These are phyloP conservation scores for Arctocebus calabarensis DNA, from an alignment of 2,797 vertebrate genomes.

Conservation along the genomic window DNA sequence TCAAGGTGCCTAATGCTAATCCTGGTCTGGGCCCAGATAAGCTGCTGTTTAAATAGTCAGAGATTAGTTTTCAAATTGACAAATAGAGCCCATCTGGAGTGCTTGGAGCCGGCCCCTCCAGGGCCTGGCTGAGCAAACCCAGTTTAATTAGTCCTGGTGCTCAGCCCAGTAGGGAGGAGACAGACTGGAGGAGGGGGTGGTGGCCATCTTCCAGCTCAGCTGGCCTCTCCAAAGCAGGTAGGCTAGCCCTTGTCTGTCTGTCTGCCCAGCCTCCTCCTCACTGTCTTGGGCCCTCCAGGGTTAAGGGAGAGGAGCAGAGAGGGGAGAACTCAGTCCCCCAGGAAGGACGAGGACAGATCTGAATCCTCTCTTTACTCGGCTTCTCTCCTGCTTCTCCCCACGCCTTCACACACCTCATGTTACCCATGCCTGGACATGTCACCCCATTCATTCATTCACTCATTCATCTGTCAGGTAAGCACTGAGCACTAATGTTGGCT, in stretches of 20 bases:
- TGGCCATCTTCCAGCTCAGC: neutral
- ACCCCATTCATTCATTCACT: too few relatives aligned
- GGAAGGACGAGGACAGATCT: neutral
- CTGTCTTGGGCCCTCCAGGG: neutral
- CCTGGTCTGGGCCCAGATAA: slow-evolving; percentile 69
- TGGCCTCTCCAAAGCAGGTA: neutral
- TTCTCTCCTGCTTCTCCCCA: neutral
- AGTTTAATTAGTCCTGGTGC: slow-evolving; percentile 77
- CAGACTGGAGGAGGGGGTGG: neutral
- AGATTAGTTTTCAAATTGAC: slow-evolving; percentile 76
- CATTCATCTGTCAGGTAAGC: too few relatives aligned
- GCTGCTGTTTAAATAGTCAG: slow-evolving; percentile 77
- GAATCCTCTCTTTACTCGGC: neutral
- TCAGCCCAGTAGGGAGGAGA: neutral
- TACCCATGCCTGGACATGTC: neutral
- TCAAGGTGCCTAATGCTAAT: slow-evolving; percentile 78
- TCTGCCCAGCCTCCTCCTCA: neutral
- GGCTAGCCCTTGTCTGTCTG: neutral
- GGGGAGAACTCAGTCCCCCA: neutral
- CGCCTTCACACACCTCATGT: accelerated
- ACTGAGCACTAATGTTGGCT: neutral
- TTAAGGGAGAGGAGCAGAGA: neutral
- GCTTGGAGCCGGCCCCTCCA: slow-evolving; percentile 56
- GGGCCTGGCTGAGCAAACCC: slow-evolving; percentile 79
- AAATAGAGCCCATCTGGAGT: slow-evolving; percentile 78